Conservation (phyloP, 2,113 vertebrate genomes). For the Pipa parva region DNA sequence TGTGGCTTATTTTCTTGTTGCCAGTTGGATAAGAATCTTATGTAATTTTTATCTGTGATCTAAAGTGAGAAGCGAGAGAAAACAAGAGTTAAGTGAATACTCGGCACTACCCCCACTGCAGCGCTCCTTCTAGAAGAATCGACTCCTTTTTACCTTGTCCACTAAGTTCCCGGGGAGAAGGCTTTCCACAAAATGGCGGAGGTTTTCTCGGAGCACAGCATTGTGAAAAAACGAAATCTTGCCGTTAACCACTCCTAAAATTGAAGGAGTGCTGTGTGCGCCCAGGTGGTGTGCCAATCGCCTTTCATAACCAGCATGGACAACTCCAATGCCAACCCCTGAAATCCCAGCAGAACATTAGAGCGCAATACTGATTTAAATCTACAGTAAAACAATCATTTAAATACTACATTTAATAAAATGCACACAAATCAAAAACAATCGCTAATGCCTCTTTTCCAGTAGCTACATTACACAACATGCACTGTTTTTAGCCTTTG, state of each 20-base stretch:
- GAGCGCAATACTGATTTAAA: too few species aligned
- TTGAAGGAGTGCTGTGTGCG: constrained; percentile 86
- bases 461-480: too few species aligned
- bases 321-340: constrained; percentile 92
- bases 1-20: constrained; percentile 90
- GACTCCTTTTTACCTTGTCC: constrained; percentile 62
- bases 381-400: too few species aligned
- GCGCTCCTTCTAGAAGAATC: neutral
- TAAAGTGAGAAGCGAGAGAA: constrained; percentile 44
- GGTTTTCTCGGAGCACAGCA: constrained; percentile 79
- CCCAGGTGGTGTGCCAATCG: constrained; percentile 89
- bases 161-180: constrained; percentile 88
- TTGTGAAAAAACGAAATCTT: constrained; percentile 92
- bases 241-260: constrained; percentile 84
- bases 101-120: neutral
- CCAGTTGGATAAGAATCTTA: constrained; percentile 83
- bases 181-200: constrained; percentile 87
- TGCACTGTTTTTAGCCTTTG: too few species aligned
- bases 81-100: neutral
- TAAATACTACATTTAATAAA: too few species aligned
- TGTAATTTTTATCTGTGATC: constrained; percentile 88
- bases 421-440: too few species aligned
- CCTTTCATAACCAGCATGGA: constrained; percentile 87
- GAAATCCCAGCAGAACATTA: constrained; percentile 31
- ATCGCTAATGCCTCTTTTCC: too few species aligned